Evolutionary conservation across 1,140 invertebrate genomes (phyloP).

Genomic region (Macrotrachela quadricornifera): DNA sequence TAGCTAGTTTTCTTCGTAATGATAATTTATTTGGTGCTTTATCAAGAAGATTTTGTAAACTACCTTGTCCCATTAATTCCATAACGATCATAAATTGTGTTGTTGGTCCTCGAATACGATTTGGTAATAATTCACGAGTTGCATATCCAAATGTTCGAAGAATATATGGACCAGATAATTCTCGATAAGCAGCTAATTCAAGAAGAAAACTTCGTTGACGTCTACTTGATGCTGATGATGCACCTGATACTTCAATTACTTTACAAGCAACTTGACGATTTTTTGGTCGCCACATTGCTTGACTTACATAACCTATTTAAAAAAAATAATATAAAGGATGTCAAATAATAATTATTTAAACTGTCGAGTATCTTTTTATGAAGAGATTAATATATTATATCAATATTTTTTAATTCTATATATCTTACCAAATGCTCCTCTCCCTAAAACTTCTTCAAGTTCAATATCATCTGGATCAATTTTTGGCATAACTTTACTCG

Average conservation of each 20-base stretch:
- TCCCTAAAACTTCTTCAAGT: background rate
- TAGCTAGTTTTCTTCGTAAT: background rate
- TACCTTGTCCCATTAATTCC: background rate
- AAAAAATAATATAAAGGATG: no score
- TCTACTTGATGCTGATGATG: no score
- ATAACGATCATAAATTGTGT: background rate
- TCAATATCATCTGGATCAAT: background rate
- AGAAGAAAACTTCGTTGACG: no score
- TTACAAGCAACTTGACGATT: no score
- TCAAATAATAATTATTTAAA: no score
- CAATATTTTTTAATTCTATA: background rate
- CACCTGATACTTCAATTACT: no score
- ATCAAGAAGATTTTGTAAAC: background rate
- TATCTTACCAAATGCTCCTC: background rate
- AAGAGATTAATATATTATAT: background rate
- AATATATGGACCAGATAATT: background rate
- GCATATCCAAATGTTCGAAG: background rate
- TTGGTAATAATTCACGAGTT: background rate
- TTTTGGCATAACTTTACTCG: background rate
- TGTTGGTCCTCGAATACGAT: no score
- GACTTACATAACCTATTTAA: no score
- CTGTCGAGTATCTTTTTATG: background rate
- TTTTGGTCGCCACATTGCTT: no score
- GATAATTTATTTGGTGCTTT: background rate
- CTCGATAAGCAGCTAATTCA: background rate